Percentiles rank a stretch among this genome's conserved stretches.
Conservation (phyloP, 2,113 vertebrate species). For the Glareola pratincola region DNA sequence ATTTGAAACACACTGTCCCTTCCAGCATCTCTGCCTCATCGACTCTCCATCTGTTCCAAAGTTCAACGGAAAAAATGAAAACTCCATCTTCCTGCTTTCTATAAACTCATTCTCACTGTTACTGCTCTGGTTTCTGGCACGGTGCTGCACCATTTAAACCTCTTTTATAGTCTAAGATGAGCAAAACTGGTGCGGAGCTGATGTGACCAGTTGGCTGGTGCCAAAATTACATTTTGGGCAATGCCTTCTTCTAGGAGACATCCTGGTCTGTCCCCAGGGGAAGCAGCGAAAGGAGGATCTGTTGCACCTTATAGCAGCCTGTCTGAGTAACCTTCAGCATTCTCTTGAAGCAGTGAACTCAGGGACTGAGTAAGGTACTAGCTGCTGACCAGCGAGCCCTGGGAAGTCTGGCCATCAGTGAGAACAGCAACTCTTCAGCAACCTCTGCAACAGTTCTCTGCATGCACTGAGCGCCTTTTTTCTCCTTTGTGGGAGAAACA, state of each 20-base stretch:
- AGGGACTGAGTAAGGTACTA: not conserved
- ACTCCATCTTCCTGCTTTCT: not conserved
- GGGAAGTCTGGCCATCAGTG: not conserved
- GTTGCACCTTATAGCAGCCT: not conserved
- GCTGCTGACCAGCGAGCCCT: not conserved
- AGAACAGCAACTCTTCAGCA: not conserved
- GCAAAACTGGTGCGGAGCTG: not conserved
- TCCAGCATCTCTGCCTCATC: constrained; percentile 46
- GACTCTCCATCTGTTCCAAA: constrained; percentile 42
- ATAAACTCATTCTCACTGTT: not conserved
- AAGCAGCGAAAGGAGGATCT: not conserved
- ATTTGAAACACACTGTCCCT: constrained; percentile 35
- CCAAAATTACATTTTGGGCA: not conserved
- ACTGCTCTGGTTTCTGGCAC: not conserved
- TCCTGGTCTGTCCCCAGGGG: not conserved
- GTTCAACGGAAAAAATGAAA: constrained; percentile 10
- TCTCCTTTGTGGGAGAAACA: not conserved
- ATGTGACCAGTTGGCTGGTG: not conserved
- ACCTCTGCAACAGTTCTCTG: not conserved
- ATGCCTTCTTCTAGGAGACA: not conserved
- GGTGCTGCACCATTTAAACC: not conserved
- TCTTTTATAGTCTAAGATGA: not conserved
- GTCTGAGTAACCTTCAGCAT: not conserved
- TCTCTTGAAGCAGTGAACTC: not conserved
- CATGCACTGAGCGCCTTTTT: not conserved